Base-by-base conservation (phyloP, 2,113 vertebrate genomes). In the Sander vitreus region DNA sequence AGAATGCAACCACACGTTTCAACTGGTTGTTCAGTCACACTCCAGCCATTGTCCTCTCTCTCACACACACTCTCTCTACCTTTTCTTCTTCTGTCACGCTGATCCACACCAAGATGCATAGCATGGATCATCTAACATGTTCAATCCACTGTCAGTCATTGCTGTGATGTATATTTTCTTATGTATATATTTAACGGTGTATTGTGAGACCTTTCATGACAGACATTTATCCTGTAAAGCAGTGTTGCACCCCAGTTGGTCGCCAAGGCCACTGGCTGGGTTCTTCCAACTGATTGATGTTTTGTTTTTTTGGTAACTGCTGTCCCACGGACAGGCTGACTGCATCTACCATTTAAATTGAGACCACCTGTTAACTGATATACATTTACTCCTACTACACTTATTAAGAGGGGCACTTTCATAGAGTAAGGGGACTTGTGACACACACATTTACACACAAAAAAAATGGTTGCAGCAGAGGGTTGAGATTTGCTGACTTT, bases 1-100 rank as follows among this genome's bases (percentile, higher is more conserved):
- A 92, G 93, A 95, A 95, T 94, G 94, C 82, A 87, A 76, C 81
- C 90, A 87, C 83, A 85, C 87, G 67, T 81, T 92, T 88, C 6
- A 69, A 78, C 87, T 74, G 82, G 59, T 59, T 82, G 90, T 64
- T 87, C 80, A 65, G 59, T 83, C 89, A 89, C 91, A 87, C 93
- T 92, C 77, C 91, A 64, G 79, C 83, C 82, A 90, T 91, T 94
- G 88, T 89, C 81, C 76, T 39, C 58, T 11, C 73, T 18, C 54
- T 59, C 47, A 19, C 76, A 19, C 76, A 12, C 51, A 53, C 39
- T 25, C 33, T 10, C n/a, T 67, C 63, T 64, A 62, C 55, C 68
- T 77, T 67, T 36, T 75, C 43, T 64, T 58, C 43, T 23, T 65
- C 36, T 36, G 16, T 27, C 30, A 74, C 53, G 47, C 47, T 13